Evolutionary conservation across 2,797 vertebrate genomes (phyloP).

Genomic region (Ptychadena robeensis): DNA sequence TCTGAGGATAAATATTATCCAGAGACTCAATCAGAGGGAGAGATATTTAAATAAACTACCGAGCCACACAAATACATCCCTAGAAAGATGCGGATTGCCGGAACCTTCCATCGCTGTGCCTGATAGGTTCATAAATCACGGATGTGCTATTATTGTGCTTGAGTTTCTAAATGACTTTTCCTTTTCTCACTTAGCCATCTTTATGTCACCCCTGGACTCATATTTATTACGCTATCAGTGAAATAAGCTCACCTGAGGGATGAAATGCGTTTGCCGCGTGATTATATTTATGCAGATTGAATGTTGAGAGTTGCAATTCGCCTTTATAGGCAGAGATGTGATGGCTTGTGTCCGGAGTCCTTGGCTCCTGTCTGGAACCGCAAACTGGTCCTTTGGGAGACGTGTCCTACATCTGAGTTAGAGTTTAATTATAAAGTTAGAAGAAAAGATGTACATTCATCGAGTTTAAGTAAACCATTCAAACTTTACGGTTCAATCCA

Average conservation of each 20-base stretch:
- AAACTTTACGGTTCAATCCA: too few species aligned
- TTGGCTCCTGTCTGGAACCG: neutral
- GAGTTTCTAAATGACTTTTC: constrained; percentile 55
- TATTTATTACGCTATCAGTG: constrained; percentile 42
- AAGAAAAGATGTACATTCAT: too few species aligned
- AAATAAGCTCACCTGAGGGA: constrained; percentile 10
- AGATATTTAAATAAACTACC: constrained; percentile 44
- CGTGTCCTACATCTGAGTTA: too few species aligned
- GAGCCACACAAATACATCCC: constrained; percentile 11
- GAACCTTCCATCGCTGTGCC: neutral
- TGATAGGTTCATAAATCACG: constrained; percentile 50
- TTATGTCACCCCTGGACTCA: constrained; percentile 43
- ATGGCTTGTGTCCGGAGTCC: neutral
- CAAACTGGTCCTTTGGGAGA: neutral
- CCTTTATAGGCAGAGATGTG: neutral
- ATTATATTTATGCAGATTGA: constrained; percentile 41
- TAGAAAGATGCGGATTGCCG: constrained; percentile 23
- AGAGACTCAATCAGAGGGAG: constrained; percentile 28
- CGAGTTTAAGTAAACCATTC: too few species aligned
- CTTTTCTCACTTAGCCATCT: constrained; percentile 18
- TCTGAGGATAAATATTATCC: constrained; percentile 31
- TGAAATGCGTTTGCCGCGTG: constrained; percentile 9
- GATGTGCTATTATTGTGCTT: constrained; percentile 45
- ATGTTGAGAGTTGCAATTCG: neutral
- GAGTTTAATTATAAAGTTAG: too few species aligned